A percentile compares a stretch with the other conserved stretches of the same genome.
phyloP scores from a whole-genome alignment of 2,888 invertebrate species.

The Hypercompe scribonia region DNA sequence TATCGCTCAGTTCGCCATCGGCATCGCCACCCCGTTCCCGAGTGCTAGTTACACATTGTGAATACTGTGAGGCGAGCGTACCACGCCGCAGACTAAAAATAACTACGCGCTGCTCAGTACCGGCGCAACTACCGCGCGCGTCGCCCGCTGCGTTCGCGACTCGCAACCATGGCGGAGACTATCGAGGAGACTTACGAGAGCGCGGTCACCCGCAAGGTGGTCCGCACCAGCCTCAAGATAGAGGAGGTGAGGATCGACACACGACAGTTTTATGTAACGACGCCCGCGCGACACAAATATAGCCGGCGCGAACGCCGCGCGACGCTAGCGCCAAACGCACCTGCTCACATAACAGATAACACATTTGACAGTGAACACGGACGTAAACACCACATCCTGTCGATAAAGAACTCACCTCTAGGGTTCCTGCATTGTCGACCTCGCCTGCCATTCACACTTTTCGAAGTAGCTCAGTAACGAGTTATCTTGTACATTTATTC shows the following conservation, averaged over 20 bases:
- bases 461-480: conserved; percentile 24
- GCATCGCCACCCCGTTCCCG: conserved; percentile 64
- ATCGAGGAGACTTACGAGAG: conserved; percentile 90
- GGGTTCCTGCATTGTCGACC: conserved; percentile 28
- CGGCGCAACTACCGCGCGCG: conserved; percentile 83
- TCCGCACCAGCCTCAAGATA: conserved; percentile 90
- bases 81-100: conserved; percentile 82
- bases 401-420: conserved; percentile 44
- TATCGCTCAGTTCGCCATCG: conserved; percentile 52
- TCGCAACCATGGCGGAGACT: conserved; percentile 88
- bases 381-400: conserved; percentile 74
- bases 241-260: conserved; percentile 89
- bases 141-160: conserved; percentile 82
- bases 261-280: conserved; percentile 78
- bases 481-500: conserved; percentile 49
- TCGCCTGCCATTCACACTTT: conserved; percentile 42
- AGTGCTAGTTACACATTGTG: conserved; percentile 49
- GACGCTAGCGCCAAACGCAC: conserved; percentile 67
- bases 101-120: conserved; percentile 80
- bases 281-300: conserved; percentile 78
- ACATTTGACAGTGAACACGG: conserved; percentile 82
- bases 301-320: conserved; percentile 66
- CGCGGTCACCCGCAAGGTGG: conserved; percentile 90
- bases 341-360: conserved; percentile 83
- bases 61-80: conserved; percentile 57